phyloP scores from a whole-genome alignment of 1,140 invertebrate genomes.

The Apis cerana region DNA sequence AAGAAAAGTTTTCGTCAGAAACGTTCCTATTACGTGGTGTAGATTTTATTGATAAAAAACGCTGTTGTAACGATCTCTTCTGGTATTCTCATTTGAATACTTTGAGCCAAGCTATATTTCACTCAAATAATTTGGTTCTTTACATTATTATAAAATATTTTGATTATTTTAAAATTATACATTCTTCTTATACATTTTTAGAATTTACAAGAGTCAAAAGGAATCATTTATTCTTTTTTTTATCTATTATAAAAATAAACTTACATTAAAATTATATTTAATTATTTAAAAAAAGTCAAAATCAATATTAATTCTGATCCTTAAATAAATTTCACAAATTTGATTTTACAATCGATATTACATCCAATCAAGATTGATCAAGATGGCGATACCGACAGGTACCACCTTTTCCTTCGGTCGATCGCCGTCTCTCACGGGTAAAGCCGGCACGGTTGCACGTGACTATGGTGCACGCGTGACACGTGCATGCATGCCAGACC shows the following conservation, averaged over 20 bases:
- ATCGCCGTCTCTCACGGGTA: conserved; percentile 46
- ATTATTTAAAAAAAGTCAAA: too few species aligned
- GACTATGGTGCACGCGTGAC: conserved; percentile 55
- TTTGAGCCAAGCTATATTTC: background rate
- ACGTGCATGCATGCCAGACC: conserved; percentile 67
- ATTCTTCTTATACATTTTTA: too few species aligned
- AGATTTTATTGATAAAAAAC: background rate
- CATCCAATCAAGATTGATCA: conserved; percentile 12
- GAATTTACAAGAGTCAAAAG: too few species aligned
- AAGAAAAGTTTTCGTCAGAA: background rate
- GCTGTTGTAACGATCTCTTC: background rate
- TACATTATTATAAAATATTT: too few species aligned
- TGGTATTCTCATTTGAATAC: background rate
- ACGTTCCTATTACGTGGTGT: background rate
- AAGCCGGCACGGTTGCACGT: conserved; percentile 49
- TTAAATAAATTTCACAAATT: too few species aligned
- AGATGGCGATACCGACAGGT: conserved; percentile 28
- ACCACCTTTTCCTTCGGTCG: conserved; percentile 36
- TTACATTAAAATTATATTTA: too few species aligned
- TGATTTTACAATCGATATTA: background rate
- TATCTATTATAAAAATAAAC: too few species aligned
- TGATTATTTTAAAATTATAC: too few species aligned
- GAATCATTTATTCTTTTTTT: too few species aligned
- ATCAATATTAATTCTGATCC: too few species aligned
- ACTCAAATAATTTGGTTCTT: conserved; percentile 9